phyloP scores from a whole-genome alignment of 2,113 vertebrate species.

The Podiceps cristatus region DNA sequence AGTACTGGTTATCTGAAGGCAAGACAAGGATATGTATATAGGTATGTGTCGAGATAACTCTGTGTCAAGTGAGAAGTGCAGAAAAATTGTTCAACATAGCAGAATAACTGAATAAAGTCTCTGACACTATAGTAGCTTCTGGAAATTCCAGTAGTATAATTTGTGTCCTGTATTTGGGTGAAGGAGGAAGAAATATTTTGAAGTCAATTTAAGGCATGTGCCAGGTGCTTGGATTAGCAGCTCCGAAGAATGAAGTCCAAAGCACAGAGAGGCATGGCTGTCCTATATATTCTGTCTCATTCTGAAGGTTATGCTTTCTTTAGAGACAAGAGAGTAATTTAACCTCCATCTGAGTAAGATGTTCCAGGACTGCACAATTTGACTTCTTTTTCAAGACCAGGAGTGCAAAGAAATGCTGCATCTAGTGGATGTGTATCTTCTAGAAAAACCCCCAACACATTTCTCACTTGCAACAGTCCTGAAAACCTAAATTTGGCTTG shows the following conservation, averaged over 20 bases:
- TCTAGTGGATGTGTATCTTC: background rate
- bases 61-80: constrained; percentile 56
- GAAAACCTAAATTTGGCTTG: background rate
- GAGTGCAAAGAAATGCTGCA: background rate
- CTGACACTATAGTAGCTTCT: constrained; percentile 34
- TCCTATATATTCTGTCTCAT: constrained; percentile 28
- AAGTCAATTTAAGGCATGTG: constrained; percentile 62
- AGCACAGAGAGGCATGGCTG: background rate
- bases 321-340: constrained; percentile 30
- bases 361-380: background rate
- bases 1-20: constrained; percentile 70
- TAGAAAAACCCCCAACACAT: background rate
- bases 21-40: constrained; percentile 63
- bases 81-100: constrained; percentile 69
- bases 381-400: background rate
- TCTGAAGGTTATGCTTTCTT: constrained; percentile 37
- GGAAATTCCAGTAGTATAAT: constrained; percentile 45
- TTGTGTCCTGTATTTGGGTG: constrained; percentile 39
- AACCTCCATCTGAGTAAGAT: background rate
- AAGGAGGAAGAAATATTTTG: constrained; percentile 49
- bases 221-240: constrained; percentile 49
- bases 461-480: background rate
- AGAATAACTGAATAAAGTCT: constrained; percentile 67
- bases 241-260: constrained; percentile 41
- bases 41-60: constrained; percentile 55